Conservation (phyloP, 2,797 vertebrate genomes). For the Pagetopsis macropterus region DNA sequence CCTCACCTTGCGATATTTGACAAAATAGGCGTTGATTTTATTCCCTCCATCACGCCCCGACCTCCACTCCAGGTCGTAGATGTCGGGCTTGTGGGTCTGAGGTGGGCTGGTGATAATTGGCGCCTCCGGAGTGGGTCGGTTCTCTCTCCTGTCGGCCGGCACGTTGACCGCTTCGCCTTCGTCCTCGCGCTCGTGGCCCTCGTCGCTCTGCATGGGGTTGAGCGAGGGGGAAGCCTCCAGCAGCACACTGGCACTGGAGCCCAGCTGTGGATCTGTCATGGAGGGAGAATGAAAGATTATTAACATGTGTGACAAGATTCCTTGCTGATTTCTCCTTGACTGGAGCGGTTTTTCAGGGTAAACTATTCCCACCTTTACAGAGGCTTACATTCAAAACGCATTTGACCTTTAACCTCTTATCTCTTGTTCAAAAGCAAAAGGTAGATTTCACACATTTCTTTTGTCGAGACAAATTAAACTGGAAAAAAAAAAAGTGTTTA, state of each 20-base stretch:
- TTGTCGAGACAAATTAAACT: too few species aligned
- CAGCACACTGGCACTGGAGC: constrained; percentile 53
- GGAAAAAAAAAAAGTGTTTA: background rate
- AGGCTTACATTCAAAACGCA: background rate
- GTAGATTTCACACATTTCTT: too few species aligned
- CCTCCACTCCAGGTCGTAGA: constrained; percentile 92
- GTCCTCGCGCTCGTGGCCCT: constrained; percentile 68
- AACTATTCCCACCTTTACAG: background rate
- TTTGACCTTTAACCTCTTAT: too few species aligned
- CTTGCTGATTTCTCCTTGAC: background rate
- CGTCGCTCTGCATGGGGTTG: constrained; percentile 82
- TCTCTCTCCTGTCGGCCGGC: constrained; percentile 62
- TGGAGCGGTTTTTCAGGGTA: background rate
- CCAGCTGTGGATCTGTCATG: constrained; percentile 74
- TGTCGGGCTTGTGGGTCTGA: constrained; percentile 90
- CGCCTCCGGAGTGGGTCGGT: constrained; percentile 87
- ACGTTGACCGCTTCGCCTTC: constrained; percentile 38
- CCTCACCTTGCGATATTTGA: constrained; percentile 96
- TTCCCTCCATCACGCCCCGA: constrained; percentile 89
- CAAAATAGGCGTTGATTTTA: constrained; percentile 94
- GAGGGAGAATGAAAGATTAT: background rate
- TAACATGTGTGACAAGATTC: too few species aligned
- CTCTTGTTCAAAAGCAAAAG: too few species aligned
- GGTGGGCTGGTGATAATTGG: constrained; percentile 96
- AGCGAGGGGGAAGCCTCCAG: constrained; percentile 58